phyloP scores from a whole-genome alignment of 1,140 invertebrate genomes.

The Apis cerana region DNA sequence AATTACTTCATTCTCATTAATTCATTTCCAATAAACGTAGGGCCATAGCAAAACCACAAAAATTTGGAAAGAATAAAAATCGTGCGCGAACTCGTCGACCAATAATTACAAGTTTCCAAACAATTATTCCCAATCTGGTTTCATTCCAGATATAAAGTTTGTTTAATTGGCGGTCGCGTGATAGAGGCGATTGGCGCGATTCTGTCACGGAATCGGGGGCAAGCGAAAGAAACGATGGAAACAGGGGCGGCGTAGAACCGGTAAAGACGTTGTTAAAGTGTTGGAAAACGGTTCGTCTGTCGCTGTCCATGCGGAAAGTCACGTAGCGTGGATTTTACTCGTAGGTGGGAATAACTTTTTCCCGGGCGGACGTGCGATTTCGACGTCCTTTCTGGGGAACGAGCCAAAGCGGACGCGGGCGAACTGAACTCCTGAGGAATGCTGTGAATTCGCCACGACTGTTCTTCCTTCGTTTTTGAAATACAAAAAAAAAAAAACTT shows the following conservation, averaged over 20 bases:
- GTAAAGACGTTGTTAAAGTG: conserved; percentile 64
- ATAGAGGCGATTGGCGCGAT: background rate
- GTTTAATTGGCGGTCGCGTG: conserved; percentile 10
- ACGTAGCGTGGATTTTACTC: conserved; percentile 67
- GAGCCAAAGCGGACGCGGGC: conserved; percentile 47
- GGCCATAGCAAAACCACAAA: background rate
- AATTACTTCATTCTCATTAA: no score
- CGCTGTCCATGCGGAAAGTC: conserved; percentile 67
- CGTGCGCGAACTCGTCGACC: background rate
- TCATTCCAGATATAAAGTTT: background rate
- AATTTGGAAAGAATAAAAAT: background rate
- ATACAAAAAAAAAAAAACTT: conserved; percentile 51
- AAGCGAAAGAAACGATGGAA: background rate
- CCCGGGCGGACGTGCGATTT: conserved; percentile 62
- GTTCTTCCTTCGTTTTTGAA: conserved; percentile 39
- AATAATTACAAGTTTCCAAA: background rate
- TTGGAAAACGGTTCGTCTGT: conserved; percentile 60
- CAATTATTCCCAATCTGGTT: background rate
- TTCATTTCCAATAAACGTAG: no score
- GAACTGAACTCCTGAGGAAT: conserved; percentile 45
- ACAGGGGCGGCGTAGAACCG: background rate
- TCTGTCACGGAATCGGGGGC: background rate
- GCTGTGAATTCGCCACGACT: conserved; percentile 54
- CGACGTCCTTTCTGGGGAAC: conserved; percentile 49
- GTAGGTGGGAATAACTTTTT: conserved; percentile 67